phyloP scores from a whole-genome alignment of 1,140 invertebrate species.

The Solen grandis region DNA sequence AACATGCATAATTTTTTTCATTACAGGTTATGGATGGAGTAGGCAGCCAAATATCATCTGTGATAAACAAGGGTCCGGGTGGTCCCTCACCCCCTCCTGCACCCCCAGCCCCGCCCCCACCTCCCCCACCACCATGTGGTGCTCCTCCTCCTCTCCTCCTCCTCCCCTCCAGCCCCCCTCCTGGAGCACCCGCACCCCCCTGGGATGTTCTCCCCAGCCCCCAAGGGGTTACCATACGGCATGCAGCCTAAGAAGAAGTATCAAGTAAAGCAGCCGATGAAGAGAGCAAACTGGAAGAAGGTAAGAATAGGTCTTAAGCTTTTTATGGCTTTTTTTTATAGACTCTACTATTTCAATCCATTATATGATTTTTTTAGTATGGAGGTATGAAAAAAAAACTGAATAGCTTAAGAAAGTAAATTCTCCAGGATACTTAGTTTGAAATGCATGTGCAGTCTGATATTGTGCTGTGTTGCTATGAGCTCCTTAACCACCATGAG shows the following conservation, averaged over 20 bases:
- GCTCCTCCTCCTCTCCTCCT: slow-evolving; percentile 80
- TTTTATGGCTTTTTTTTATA: too few species aligned
- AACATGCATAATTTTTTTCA: too few species aligned
- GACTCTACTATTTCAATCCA: too few species aligned
- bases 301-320: too few species aligned
- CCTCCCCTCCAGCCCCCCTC: slow-evolving; percentile 38
- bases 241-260: slow-evolving; percentile 96
- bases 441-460: too few species aligned
- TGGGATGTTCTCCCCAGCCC: slow-evolving; percentile 66
- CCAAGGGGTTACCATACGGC: slow-evolving; percentile 88
- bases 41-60: slow-evolving; percentile 65
- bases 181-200: slow-evolving; percentile 59
- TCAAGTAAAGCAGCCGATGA: slow-evolving; percentile 91
- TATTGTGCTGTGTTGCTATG: too few species aligned
- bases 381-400: too few species aligned
- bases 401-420: too few species aligned
- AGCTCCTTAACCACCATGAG: too few species aligned
- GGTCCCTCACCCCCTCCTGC: slow-evolving; percentile 81
- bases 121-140: slow-evolving; percentile 57
- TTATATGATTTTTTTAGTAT: too few species aligned
- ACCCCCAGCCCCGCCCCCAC: slow-evolving; percentile 83
- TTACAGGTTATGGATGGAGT: slow-evolving; percentile 74
- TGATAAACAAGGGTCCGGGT: slow-evolving; percentile 58
- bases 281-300: slow-evolving; percentile 85
- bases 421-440: too few species aligned